Percentiles rank a stretch among this genome's conserved stretches.
These are phyloP conservation scores for Emys orbicularis DNA, from an alignment of 2,797 vertebrate species.

Conservation along the genomic window DNA sequence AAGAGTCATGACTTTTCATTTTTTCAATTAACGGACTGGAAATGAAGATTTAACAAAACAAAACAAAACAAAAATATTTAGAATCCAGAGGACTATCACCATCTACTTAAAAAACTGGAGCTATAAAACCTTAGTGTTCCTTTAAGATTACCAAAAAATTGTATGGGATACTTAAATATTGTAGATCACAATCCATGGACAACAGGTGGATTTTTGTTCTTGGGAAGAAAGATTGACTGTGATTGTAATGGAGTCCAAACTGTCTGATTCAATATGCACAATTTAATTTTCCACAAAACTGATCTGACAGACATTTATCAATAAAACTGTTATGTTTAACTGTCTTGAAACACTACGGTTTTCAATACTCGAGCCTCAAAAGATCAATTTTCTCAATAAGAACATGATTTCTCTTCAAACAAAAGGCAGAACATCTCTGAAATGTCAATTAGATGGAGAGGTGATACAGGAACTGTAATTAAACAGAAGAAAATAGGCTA, in stretches of 20 bases:
- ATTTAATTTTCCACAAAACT: constrained; percentile 37
- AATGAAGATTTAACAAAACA: not conserved
- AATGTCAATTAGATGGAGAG: constrained; percentile 37
- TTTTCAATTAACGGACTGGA: not conserved
- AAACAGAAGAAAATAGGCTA: constrained; percentile 15
- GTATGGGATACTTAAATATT: not conserved
- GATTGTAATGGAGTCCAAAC: not conserved
- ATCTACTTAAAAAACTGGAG: constrained; percentile 25
- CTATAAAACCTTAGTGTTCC: not conserved
- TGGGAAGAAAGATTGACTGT: not conserved
- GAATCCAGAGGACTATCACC: constrained; percentile 5
- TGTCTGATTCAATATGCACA: constrained; percentile 4
- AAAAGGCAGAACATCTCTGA: constrained; percentile 40
- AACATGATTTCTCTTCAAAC: constrained; percentile 6
- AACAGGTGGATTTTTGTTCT: not conserved
- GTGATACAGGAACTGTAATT: not conserved
- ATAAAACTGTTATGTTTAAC: constrained; percentile 20
- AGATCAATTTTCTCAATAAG: constrained; percentile 52
- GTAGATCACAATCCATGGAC: not conserved
- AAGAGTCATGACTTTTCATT: constrained; percentile 2
- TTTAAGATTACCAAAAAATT: not conserved
- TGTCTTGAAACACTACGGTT: constrained; percentile 28
- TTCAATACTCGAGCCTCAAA: constrained; percentile 39
- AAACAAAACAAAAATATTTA: not conserved
- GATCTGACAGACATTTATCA: constrained; percentile 46